Evolutionary conservation across 2,888 invertebrate species (phyloP), one percentile per base, ranked within the genome.

Genomic region (Dinocampus coccinellae): DNA sequence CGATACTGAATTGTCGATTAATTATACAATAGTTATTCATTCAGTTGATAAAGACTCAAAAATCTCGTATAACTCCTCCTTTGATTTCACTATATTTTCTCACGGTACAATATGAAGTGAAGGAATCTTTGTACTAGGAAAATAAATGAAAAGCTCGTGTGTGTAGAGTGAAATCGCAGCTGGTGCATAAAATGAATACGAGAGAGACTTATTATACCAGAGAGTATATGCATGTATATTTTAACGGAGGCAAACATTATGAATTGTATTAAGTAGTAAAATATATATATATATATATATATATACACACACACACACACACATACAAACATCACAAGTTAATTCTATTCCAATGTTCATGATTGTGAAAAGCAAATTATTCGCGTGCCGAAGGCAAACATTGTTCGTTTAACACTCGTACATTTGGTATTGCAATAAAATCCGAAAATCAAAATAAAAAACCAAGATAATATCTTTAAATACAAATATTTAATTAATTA

Each of bases 181-280:
- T 58, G 20, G 58, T 58, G 33, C 26, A 58, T 58, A 33, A n/a
- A 33, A 58, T 58, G 29, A 16, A 13, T 10, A 20, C n/a, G n/a
- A 33, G 33, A 10, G 58, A 34, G 34, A 24, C 26, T 24, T 55
- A n/a, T 34, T 33, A 1, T 13, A 36, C 36, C n/a, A n/a, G n/a
- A n/a, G n/a, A n/a, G n/a, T 24, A 58, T 9, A 55, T 9, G 29
- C 11, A 9, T n/a, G 29, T 33, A 33, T 47, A 64, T 16, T n/a
- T 33, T 16, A 33, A 52, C 47, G 13, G 52, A 64, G 33, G 29
- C 67, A 65, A 72, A 74, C 75, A 73, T 78, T 77, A 78, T 80
- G 77, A 80, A 80, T 78, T 76, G 78, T 80, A 78, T 75, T 70
- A n/a, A n/a, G n/a, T n/a, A n/a, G n/a, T n/a, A n/a, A n/a, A n/a